Conservation (phyloP, 2,888 invertebrate genomes). For the Fabriciana adippe region DNA sequence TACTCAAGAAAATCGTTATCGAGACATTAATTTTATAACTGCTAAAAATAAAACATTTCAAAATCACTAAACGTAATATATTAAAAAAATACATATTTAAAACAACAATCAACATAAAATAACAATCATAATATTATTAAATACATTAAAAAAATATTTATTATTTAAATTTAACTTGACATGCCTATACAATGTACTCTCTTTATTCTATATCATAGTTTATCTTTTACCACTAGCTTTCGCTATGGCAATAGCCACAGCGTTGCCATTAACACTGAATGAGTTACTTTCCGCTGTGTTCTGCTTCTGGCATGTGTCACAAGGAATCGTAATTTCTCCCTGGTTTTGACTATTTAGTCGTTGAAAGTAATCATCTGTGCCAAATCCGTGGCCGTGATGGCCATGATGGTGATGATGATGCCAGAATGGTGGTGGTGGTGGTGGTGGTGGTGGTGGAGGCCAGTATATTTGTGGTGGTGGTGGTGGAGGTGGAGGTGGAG, state of each 20-base stretch:
- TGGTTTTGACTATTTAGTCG: neutral
- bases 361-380: neutral
- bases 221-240: conserved; percentile 36
- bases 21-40: no score
- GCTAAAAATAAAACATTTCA: no score
- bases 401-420: neutral
- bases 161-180: neutral
- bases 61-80: no score
- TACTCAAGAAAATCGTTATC: no score
- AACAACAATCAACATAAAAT: no score
- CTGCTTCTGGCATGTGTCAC: conserved; percentile 34
- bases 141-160: no score
- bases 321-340: conserved; percentile 13
- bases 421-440: neutral
- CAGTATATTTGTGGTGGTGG: conserved; percentile 32
- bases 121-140: no score
- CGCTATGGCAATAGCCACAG: conserved; percentile 51
- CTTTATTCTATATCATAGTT: neutral
- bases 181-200: no score
- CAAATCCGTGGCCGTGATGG: conserved; percentile 17
- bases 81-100: no score
- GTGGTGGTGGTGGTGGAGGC: neutral
- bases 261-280: conserved; percentile 50
- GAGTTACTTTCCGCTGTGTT: conserved; percentile 53
- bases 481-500: conserved; percentile 38